A percentile compares a stretch with the other conserved stretches of the same genome.
Conservation (phyloP, 2,113 vertebrate species). For the Blennius ocellaris region DNA sequence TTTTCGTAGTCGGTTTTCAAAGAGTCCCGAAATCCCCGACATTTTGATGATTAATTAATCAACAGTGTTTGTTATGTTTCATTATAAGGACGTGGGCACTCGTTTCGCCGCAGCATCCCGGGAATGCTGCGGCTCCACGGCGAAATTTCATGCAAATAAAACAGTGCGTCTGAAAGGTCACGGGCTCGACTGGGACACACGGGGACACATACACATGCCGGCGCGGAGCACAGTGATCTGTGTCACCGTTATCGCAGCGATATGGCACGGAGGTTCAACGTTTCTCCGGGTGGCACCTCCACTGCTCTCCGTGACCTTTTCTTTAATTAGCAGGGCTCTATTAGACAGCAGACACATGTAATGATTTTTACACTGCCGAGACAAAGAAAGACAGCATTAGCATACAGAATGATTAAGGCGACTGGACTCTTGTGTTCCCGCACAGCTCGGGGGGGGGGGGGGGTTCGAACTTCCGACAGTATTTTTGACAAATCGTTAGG, state of each 20-base stretch:
- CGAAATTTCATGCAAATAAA: not conserved
- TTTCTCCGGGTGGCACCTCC: slow-evolving; percentile 7
- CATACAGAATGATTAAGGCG: not conserved
- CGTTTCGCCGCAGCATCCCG: not conserved
- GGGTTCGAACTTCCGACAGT: not conserved
- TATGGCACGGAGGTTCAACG: not conserved
- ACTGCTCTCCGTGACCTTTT: slow-evolving; percentile 41
- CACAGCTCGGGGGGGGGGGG: not conserved
- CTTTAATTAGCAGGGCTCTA: slow-evolving; percentile 46
- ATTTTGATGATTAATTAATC: too few relatives aligned
- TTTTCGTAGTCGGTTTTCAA: too few relatives aligned
- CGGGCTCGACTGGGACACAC: not conserved
- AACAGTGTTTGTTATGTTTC: not conserved
- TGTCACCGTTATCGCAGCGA: not conserved
- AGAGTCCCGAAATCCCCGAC: too few relatives aligned
- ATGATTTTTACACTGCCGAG: slow-evolving; percentile 15
- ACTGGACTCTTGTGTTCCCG: slow-evolving; percentile 15
- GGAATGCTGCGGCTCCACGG: not conserved
- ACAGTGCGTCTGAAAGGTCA: not conserved
- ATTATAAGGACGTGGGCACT: not conserved
- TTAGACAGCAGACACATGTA: slow-evolving; percentile 16
- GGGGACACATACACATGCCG: not conserved
- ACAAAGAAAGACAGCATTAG: slow-evolving; percentile 13
- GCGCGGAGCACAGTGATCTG: not conserved
- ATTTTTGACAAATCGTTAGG: not conserved